Conservation (phyloP, 1,140 invertebrate genomes). For the Euschistus heros region DNA sequence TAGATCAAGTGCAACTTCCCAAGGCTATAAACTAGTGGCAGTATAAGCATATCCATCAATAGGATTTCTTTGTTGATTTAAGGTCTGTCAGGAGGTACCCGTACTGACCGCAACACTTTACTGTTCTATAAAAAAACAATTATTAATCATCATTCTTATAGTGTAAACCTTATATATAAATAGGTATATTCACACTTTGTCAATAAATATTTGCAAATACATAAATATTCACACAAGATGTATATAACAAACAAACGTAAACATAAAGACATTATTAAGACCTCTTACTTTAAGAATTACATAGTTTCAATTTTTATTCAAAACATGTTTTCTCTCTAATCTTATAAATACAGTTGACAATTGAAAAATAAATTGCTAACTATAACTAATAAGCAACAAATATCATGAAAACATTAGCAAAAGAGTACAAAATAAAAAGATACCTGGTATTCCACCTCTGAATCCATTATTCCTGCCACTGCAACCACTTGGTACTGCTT, state of each 20-base stretch:
- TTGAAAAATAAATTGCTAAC: no score
- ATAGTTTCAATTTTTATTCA: neutral
- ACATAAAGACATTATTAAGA: neutral
- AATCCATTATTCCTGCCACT: constrained; percentile 59
- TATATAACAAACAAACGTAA: neutral
- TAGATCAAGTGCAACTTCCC: constrained; percentile 2
- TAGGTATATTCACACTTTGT: neutral
- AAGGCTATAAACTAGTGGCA: constrained; percentile 8
- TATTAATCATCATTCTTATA: neutral
- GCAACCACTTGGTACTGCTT: constrained; percentile 78
- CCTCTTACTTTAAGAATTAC: neutral
- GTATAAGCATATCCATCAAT: neutral
- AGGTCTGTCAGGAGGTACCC: constrained; percentile 1
- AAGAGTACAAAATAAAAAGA: no score
- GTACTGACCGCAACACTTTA: constrained; percentile 5
- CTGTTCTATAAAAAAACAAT: neutral
- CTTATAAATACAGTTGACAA: no score
- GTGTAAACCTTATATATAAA: neutral
- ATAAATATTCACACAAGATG: neutral
- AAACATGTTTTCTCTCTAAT: neutral
- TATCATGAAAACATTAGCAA: no score
- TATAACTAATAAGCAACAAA: no score
- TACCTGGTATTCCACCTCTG: constrained; percentile 65
- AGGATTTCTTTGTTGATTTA: neutral
- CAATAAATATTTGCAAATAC: neutral